These are phyloP conservation scores for Poeciliopsis turneri DNA, from an alignment of 2,797 vertebrate species.

Conservation along the genomic window DNA sequence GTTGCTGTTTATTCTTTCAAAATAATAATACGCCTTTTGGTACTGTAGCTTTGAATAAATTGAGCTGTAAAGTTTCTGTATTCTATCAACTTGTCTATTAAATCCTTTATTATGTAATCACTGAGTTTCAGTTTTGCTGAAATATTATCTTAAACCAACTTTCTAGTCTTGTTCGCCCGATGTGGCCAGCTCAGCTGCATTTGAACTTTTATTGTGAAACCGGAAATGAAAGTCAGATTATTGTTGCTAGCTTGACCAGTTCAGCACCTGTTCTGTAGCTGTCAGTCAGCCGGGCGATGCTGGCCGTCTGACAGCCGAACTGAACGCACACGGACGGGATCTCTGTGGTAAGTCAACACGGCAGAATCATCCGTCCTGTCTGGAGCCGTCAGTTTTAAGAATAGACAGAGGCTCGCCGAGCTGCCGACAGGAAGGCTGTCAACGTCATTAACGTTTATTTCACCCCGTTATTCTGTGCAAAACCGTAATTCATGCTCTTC, in stretches of 20 bases:
- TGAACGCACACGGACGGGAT: neutral
- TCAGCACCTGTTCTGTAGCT: conserved; percentile 2
- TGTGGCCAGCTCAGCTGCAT: neutral
- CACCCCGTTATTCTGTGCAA: neutral
- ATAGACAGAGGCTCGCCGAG: neutral
- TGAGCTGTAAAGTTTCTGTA: neutral
- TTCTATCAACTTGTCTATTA: neutral
- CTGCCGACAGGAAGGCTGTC: neutral
- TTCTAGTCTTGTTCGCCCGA: no score
- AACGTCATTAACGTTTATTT: neutral
- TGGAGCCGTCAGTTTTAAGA: neutral
- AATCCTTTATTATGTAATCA: neutral
- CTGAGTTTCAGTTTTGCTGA: neutral
- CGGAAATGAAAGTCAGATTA: accelerated
- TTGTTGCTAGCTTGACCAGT: neutral
- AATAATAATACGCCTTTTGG: conserved; percentile 1
- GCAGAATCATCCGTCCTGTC: neutral
- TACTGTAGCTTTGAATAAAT: no score
- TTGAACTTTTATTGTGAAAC: conserved; percentile 41
- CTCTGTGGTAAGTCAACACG: conserved; percentile 19
- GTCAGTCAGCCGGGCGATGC: conserved; percentile 32
- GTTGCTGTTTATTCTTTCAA: conserved; percentile 1
- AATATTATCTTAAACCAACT: neutral
- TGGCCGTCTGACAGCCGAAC: conserved; percentile 11
- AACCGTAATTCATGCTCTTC: neutral